phyloP scores from a whole-genome alignment of 1,140 invertebrate genomes.

The Drosophila sturtevanti region DNA sequence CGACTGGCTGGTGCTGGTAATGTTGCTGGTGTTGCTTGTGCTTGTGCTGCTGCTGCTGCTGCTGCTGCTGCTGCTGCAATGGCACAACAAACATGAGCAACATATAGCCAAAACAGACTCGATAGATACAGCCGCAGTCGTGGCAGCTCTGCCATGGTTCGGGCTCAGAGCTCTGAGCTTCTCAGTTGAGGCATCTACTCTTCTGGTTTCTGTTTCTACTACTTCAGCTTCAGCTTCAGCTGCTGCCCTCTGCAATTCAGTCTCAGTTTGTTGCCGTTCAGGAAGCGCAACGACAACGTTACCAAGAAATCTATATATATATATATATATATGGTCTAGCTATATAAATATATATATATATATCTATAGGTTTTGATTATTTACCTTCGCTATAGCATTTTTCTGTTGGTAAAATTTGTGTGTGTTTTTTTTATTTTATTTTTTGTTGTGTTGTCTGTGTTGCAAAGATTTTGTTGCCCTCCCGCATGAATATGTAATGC shows the following conservation, averaged over 20 bases:
- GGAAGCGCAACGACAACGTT: constrained; percentile 69
- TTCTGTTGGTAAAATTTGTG: constrained; percentile 31
- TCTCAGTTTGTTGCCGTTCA: constrained; percentile 66
- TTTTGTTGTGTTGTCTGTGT: constrained; percentile 29
- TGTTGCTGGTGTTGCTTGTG: constrained; percentile 22
- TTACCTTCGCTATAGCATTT: constrained; percentile 24
- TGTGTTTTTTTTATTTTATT: neutral
- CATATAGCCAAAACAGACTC: constrained; percentile 75
- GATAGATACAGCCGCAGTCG: constrained; percentile 67
- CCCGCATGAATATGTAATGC: constrained; percentile 61
- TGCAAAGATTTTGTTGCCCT: constrained; percentile 22
- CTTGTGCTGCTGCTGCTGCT: constrained; percentile 32
- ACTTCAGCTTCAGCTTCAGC: constrained; percentile 36
- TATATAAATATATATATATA: constrained; percentile 24
- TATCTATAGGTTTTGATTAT: constrained; percentile 17
- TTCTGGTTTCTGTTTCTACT: constrained; percentile 21
- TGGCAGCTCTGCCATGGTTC: constrained; percentile 32
- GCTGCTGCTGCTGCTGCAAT: constrained; percentile 32
- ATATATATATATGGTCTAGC: constrained; percentile 14
- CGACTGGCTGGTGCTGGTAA: constrained; percentile 33
- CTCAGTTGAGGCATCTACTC: constrained; percentile 14
- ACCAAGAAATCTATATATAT: constrained; percentile 40
- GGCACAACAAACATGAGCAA: constrained; percentile 66
- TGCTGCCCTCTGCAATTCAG: constrained; percentile 45
- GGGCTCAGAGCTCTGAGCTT: constrained; percentile 9